Percentiles rank a stretch among this genome's conserved stretches.
These are phyloP conservation scores for Cromileptes altivelis DNA, from an alignment of 2,113 vertebrate genomes.

Conservation along the genomic window DNA sequence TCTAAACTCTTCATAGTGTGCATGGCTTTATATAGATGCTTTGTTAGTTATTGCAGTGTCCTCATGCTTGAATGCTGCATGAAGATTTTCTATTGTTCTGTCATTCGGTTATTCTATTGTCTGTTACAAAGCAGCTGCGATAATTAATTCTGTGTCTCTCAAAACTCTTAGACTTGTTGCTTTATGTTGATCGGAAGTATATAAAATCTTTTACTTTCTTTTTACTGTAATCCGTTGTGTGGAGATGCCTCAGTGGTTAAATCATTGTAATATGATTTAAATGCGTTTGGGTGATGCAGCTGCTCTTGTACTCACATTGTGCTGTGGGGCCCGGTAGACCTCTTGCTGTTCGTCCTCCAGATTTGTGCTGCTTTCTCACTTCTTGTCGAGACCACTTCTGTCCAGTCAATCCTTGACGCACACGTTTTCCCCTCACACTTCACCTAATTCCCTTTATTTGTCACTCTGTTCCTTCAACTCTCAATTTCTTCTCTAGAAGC, in stretches of 20 bases:
- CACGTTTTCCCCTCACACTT: background rate
- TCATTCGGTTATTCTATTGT: constrained; percentile 32
- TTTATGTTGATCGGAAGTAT: background rate
- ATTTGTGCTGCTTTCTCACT: constrained; percentile 45
- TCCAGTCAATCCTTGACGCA: background rate
- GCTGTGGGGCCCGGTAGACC: constrained; percentile 58
- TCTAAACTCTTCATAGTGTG: background rate
- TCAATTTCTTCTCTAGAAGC: background rate
- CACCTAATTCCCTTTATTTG: background rate
- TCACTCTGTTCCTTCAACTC: background rate
- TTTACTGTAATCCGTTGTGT: background rate
- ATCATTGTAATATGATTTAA: background rate
- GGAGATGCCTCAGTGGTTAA: background rate
- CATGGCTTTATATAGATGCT: background rate
- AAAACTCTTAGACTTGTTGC: background rate
- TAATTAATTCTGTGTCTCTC: constrained; percentile 6
- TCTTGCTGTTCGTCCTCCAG: constrained; percentile 73
- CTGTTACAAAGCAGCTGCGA: constrained; percentile 31
- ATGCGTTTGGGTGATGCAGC: background rate
- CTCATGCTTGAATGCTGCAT: constrained; percentile 25
- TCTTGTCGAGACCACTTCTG: constrained; percentile 12
- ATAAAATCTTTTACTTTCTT: accelerated
- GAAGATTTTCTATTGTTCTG: constrained; percentile 41
- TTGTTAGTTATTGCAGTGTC: background rate
- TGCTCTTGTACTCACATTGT: constrained; percentile 74